Evolutionary conservation across 2,797 vertebrate genomes (phyloP).

Genomic region (Micropoecilia bifurca): DNA sequence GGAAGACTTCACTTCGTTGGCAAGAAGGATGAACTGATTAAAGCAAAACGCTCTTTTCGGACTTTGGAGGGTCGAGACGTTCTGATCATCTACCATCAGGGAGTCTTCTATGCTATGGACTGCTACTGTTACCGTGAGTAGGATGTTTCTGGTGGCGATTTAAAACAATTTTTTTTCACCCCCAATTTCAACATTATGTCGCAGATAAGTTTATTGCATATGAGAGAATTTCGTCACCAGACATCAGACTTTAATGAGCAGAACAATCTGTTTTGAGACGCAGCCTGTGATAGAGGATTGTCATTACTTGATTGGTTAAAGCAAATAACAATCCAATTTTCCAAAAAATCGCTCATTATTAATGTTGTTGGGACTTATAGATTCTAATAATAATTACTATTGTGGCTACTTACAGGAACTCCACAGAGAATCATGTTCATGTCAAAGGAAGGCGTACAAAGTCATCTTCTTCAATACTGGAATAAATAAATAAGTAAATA

Average conservation of each 20-base stretch:
- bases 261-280: background rate
- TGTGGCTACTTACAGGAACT: no score
- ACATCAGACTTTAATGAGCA: background rate
- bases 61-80: slow-evolving; percentile 86
- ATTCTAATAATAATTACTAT: no score
- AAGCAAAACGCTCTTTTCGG: slow-evolving; percentile 76
- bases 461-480: no score
- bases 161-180: background rate
- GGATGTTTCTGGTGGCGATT: background rate
- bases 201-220: background rate
- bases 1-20: slow-evolving; percentile 78
- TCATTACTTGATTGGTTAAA: background rate
- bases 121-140: slow-evolving; percentile 94
- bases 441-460: no score
- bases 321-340: background rate
- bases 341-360: background rate
- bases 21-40: slow-evolving; percentile 86
- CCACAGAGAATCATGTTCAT: no score
- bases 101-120: slow-evolving; percentile 88
- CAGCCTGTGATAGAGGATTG: background rate
- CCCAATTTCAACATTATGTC: background rate
- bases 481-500: no score
- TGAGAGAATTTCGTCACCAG: background rate
- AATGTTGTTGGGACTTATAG: background rate
- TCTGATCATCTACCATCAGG: slow-evolving; percentile 87